phyloP scores from a whole-genome alignment of 2,797 vertebrate species.

The Aplochiton taeniatus region DNA sequence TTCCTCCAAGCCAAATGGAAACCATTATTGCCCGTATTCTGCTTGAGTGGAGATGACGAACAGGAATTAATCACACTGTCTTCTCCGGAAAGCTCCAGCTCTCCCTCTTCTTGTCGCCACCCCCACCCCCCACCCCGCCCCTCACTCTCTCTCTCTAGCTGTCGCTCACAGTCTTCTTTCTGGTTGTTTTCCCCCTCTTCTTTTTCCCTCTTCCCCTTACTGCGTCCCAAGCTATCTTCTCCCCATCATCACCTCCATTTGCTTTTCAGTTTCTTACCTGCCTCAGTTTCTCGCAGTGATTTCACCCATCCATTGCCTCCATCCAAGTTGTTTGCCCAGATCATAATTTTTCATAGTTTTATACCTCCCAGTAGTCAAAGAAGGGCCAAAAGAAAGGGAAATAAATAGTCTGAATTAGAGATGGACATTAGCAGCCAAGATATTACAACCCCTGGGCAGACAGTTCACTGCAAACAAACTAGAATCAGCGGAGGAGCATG shows the following conservation, averaged over 20 bases:
- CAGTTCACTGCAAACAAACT: constrained; percentile 37
- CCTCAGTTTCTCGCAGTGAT: not conserved
- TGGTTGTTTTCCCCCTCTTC: not conserved
- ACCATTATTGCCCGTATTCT: constrained; percentile 71
- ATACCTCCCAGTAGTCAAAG: constrained; percentile 17
- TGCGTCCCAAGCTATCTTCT: not conserved
- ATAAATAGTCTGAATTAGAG: constrained; percentile 28
- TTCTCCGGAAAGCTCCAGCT: constrained; percentile 35
- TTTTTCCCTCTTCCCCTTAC: not conserved
- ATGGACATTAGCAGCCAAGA: constrained; percentile 32
- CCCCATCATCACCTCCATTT: not conserved
- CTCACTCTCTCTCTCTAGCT: not conserved
- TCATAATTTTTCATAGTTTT: constrained; percentile 34
- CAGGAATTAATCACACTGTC: constrained; percentile 67
- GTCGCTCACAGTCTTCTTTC: not conserved
- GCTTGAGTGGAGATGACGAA: constrained; percentile 70
- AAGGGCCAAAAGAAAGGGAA: constrained; percentile 23
- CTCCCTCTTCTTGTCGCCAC: constrained; percentile 17
- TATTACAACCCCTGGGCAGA: constrained; percentile 37
- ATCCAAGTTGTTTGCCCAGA: constrained; percentile 19
- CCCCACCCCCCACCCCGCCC: not conserved
- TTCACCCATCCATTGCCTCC: constrained; percentile 19
- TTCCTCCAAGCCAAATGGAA: constrained; percentile 72
- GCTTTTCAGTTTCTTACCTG: not conserved
- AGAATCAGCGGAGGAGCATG: constrained; percentile 44